Percentiles rank a stretch among this genome's conserved stretches.
These are phyloP conservation scores for Pelochelys cantorii DNA, from an alignment of 2,797 vertebrate genomes.

Conservation along the genomic window DNA sequence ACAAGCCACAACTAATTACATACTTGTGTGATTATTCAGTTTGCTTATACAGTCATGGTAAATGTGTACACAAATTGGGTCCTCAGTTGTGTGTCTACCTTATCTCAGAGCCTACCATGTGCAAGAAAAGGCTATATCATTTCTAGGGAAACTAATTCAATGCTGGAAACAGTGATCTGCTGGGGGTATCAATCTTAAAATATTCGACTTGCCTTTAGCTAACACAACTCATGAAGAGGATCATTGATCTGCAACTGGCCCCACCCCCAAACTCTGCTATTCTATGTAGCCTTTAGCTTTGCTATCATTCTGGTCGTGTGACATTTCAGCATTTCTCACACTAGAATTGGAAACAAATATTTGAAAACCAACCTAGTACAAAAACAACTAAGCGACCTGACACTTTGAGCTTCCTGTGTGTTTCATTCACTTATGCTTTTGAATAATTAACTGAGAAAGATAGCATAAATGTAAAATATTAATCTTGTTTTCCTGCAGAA, in stretches of 20 bases:
- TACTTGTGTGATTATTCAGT: neutral
- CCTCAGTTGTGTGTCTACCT: neutral
- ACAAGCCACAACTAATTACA: neutral
- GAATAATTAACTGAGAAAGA: constrained; percentile 74
- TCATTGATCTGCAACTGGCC: neutral
- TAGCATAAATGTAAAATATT: constrained; percentile 76
- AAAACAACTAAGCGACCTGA: constrained; percentile 71
- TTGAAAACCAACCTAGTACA: constrained; percentile 50
- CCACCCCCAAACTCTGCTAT: neutral
- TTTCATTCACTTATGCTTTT: constrained; percentile 36
- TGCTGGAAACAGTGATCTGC: neutral
- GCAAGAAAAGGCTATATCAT: neutral
- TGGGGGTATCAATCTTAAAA: neutral
- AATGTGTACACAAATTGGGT: constrained; percentile 17
- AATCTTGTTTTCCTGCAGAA: constrained; percentile 42
- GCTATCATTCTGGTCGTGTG: neutral
- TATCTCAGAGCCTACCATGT: neutral
- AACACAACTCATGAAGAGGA: neutral
- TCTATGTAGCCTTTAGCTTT: neutral
- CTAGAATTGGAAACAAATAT: constrained; percentile 40
- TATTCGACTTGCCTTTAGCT: neutral
- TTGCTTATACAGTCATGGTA: constrained; percentile 7
- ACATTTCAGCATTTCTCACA: neutral
- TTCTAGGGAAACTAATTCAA: neutral
- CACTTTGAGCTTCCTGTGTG: constrained; percentile 39